Base-by-base conservation (phyloP, 2,888 invertebrate species). In the Cephalotes varians region DNA sequence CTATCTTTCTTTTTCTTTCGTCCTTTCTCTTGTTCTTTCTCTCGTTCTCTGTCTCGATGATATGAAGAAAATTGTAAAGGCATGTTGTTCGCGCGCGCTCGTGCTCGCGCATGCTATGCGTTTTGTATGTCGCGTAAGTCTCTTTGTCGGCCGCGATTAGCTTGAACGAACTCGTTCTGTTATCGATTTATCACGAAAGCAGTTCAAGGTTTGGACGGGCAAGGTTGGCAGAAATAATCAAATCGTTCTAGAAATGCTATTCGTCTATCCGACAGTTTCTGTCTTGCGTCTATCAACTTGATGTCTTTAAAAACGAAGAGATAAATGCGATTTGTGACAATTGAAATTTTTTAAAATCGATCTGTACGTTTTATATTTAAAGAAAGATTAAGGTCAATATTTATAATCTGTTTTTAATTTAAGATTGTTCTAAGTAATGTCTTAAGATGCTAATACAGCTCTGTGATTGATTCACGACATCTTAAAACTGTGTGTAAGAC, bases 151-250 rank as follows among this genome's bases (percentile, higher is more conserved):
- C 44, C 9, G 44, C n/a, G 49, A 51, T 72, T 56, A 56, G 25
- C 5, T 40, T 34, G 34, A 79, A 56, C 5, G 25, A 56, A 21
- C 1, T 34, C 1, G 1, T 21, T 40, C 18, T 71, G 6, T 71
- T 79, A 79, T 79, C 77, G 34, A 25, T 56, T 77, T 71, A 77
- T 54, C 40, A 10, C 12, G 25, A 47, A 79, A 71, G 12, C 5
- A 44, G 77, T 79, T 79, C 72, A 79, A 79, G 77, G 56, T 54
- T 71, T 71, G 21, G 18, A n/a, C n/a, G 28, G 31, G 0, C n/a
- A 77, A 79, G 40, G 54, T 77, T 77, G 44, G 25, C 18, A 21
- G 6, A 34, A 56, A 25, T 71, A 79, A 64, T 76, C 2, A n/a
- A 18, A 21, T 56, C 3, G 40, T n/a, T 44, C 34, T 54, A 71